A percentile compares a stretch with the other conserved stretches of the same genome.
phyloP scores from a whole-genome alignment of 2,797 vertebrate species.

The Toxotes lorentzi region DNA sequence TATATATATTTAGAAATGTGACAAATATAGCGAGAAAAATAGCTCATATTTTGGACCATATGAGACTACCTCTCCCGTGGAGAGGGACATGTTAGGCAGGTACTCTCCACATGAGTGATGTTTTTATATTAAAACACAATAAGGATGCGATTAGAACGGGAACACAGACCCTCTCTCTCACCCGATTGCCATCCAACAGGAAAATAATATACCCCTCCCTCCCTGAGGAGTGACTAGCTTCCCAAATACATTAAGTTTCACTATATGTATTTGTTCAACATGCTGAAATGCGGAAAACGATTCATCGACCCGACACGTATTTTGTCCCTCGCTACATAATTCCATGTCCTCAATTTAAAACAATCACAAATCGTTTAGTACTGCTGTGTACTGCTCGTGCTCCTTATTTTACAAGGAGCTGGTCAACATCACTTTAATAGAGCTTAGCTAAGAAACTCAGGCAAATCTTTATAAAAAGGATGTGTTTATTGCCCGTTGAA shows the following conservation, averaged over 20 bases:
- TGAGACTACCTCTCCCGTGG: neutral
- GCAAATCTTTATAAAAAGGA: conserved; percentile 55
- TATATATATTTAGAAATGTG: neutral
- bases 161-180: neutral
- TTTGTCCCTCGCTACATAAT: conserved; percentile 15
- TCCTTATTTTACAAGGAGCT: conserved; percentile 37
- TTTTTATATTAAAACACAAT: conserved; percentile 22
- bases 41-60: neutral
- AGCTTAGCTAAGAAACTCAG: conserved; percentile 47
- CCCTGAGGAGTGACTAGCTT: conserved; percentile 13
- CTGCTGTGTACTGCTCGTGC: neutral
- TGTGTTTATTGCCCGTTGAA: conserved; percentile 59
- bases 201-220: neutral
- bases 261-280: conserved; percentile 38
- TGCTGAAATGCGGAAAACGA: conserved; percentile 1
- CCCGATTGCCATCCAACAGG: neutral
- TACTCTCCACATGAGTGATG: neutral
- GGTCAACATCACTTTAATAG: conserved; percentile 47
- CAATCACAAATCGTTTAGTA: conserved; percentile 41
- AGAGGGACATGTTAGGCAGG: neutral
- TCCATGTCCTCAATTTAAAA: conserved; percentile 29
- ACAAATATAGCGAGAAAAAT: neutral
- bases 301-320: neutral
- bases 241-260: conserved; percentile 7
- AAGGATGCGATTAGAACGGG: conserved; percentile 13